Conservation (phyloP, 1,140 invertebrate species). For the Phenacoccus solenopsis region DNA sequence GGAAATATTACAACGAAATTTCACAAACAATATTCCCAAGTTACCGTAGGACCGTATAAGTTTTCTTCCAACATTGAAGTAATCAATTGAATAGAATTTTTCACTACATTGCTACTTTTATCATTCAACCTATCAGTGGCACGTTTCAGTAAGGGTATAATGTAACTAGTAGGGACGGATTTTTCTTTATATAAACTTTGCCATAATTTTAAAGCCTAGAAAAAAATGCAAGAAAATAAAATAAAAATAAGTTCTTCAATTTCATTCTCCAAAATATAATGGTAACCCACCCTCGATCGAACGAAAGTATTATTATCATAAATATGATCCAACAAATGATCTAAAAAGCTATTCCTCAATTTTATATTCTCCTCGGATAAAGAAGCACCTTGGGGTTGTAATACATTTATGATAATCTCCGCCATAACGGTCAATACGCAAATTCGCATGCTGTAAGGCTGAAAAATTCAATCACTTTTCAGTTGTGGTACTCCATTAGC, state of each 20-base stretch:
- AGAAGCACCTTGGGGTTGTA: conserved; percentile 41
- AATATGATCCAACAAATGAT: conserved; percentile 63
- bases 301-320: conserved; percentile 72
- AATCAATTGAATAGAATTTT: conserved; percentile 27
- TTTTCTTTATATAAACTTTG: conserved; percentile 23
- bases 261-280: background rate
- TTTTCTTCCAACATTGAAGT: conserved; percentile 26
- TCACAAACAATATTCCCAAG: background rate
- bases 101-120: conserved; percentile 27
- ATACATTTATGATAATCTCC: conserved; percentile 53
- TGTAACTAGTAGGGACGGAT: conserved; percentile 24
- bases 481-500: conserved; percentile 41
- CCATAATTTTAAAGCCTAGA: conserved; percentile 27
- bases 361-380: conserved; percentile 49
- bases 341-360: conserved; percentile 55
- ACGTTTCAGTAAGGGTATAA: conserved; percentile 21
- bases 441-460: conserved; percentile 68
- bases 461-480: conserved; percentile 37
- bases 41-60: conserved; percentile 27
- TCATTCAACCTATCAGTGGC: conserved; percentile 26
- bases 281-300: conserved; percentile 49
- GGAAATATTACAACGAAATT: background rate
- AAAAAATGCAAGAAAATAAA: background rate
- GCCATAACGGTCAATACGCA: conserved; percentile 66
- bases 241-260: background rate